Percentiles rank a stretch among this genome's conserved stretches.
phyloP scores from a whole-genome alignment of 2,797 vertebrate genomes.

The Megalops cyprinoides region DNA sequence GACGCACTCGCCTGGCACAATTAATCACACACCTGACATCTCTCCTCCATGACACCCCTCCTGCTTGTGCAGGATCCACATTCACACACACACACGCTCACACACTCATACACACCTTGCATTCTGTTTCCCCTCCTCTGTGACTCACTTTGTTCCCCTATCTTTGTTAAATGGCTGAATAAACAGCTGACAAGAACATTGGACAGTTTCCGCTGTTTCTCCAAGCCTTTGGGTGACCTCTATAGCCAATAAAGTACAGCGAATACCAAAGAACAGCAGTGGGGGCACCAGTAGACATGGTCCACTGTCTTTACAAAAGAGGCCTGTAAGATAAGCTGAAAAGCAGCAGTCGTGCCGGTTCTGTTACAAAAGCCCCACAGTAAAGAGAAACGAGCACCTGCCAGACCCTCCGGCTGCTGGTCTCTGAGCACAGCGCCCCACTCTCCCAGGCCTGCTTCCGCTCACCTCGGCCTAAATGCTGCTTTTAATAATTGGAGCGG shows the following conservation, averaged over 20 bases:
- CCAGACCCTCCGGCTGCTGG: not conserved
- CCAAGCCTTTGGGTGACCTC: not conserved
- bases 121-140: no score
- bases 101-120: not conserved
- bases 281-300: not conserved
- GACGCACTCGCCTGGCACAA: conserved; percentile 27
- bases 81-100: conserved; percentile 18
- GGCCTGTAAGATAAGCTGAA: not conserved
- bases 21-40: conserved; percentile 37
- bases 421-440: not conserved
- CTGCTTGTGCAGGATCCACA: conserved; percentile 5
- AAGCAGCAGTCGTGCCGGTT: not conserved
- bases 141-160: not conserved
- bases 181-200: no score
- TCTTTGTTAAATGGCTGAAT: not conserved
- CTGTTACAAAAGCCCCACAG: not conserved
- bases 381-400: no score
- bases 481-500: conserved; percentile 46
- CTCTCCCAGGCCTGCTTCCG: not conserved
- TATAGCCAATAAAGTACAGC: not conserved
- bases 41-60: conserved; percentile 33
- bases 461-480: not conserved
- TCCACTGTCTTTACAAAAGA: not conserved
- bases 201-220: not conserved
- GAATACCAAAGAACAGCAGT: not conserved